phyloP scores from a whole-genome alignment of 2,888 invertebrate species.

The Zaprionus lineosus region DNA sequence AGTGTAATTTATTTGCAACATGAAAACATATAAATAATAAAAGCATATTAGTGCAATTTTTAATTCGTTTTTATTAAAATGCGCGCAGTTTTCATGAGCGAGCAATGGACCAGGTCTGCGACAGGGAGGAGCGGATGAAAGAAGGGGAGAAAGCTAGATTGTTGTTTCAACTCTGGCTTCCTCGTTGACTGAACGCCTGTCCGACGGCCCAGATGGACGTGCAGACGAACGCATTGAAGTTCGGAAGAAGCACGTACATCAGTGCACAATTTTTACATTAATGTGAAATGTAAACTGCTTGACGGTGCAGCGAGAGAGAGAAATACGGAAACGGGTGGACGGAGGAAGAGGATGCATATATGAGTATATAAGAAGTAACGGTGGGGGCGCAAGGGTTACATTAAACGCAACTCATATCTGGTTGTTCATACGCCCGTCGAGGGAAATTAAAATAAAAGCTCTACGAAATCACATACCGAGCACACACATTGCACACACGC shows the following conservation, averaged over 20 bases:
- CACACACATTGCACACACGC: slow-evolving; percentile 19
- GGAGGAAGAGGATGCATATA: neutral
- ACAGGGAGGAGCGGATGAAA: neutral
- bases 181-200: slow-evolving; percentile 35
- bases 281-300: slow-evolving; percentile 54
- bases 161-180: slow-evolving; percentile 54
- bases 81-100: slow-evolving; percentile 38
- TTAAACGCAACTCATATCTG: slow-evolving; percentile 27
- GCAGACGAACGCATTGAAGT: slow-evolving; percentile 47
- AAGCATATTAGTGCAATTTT: slow-evolving; percentile 74
- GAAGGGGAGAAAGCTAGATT: neutral
- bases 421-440: slow-evolving; percentile 48
- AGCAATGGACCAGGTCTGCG: neutral
- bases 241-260: slow-evolving; percentile 75
- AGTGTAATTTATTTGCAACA: slow-evolving; percentile 71
- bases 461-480: too few species aligned
- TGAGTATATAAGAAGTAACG: neutral
- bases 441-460: slow-evolving; percentile 74
- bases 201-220: neutral
- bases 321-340: neutral
- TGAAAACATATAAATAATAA: slow-evolving; percentile 62
- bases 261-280: slow-evolving; percentile 76
- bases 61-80: slow-evolving; percentile 72
- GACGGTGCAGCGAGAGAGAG: neutral
- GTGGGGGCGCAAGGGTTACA: neutral